Evolutionary conservation across 2,797 vertebrate species (phyloP), one percentile per base, ranked within the genome.

Genomic region (Ctenopoma multispine): DNA sequence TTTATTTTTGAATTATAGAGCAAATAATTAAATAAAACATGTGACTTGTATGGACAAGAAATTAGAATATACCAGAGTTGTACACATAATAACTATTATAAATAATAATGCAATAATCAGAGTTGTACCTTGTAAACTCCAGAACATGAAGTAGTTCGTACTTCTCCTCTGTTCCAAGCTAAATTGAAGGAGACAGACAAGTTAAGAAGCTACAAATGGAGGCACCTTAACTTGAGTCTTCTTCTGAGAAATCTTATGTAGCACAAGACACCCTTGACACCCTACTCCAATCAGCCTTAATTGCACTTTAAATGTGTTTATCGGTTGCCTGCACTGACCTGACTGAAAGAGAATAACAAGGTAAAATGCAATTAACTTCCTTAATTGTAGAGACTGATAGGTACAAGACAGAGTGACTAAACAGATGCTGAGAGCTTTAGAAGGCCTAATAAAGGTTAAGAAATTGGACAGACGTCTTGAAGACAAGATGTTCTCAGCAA

Each of bases 131-230:
- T 79, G 98, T 99, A 77, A 99, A 99, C 90, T 99, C 98, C 82
- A 99, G 89, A 34, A 99, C 98, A 1, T 97, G 96, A 51, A 99
- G 95, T 41, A 99, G 91, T 82, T 99, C 95, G 0, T 99, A 99
- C 87, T 91, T 93, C 90, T 99, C 97, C 83, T 99, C 97, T 18
- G 92, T 92, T 60, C 95, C 96, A 23, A 96, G 80, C 98, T 99
- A 67, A 74, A 83, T 74, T 17, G 40, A 80, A 69, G 78, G 59
- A 75, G 47, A 86, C 1, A 71, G 12, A 69, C n/a, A 21, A 11
- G 57, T 88, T 66, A 77, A 79, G 17, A 29, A 7, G 29, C 9
- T 55, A 7, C 10, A 66, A 46, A 55, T 23, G 36, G 31, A 73
- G n/a, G 68, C 14, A 47, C 24, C 62, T 75, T 24, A 53, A 50